Evolutionary conservation across 2,888 invertebrate species (phyloP).

Genomic region (Morpho achilles): DNA sequence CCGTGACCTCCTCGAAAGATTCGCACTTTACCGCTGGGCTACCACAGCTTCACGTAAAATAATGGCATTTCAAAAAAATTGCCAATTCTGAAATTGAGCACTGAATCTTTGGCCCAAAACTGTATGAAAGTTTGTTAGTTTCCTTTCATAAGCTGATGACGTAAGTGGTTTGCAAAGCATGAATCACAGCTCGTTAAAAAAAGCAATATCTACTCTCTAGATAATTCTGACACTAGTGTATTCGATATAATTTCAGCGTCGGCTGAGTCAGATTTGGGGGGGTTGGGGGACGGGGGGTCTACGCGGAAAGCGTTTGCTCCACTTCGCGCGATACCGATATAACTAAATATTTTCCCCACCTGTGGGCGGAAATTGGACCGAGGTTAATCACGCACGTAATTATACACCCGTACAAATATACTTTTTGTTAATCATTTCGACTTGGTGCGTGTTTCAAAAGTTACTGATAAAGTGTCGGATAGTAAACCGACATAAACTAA

Average conservation of each 20-base stretch:
- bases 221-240: slow-evolving; percentile 9
- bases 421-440: no score
- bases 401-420: not conserved
- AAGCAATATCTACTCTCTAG: not conserved
- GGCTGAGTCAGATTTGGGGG: slow-evolving; percentile 46
- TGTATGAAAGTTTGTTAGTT: no score
- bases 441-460: no score
- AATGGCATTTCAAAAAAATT: no score
- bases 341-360: slow-evolving; percentile 71
- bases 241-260: slow-evolving; percentile 39
- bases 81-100: no score
- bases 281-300: slow-evolving; percentile 30
- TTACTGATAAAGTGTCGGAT: no score
- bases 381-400: slow-evolving; percentile 34
- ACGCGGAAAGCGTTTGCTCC: slow-evolving; percentile 65
- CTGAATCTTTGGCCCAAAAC: no score
- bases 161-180: not conserved
- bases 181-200: not conserved
- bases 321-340: slow-evolving; percentile 70
- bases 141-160: not conserved
- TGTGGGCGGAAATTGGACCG: slow-evolving; percentile 53
- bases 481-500: no score
- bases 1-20: no score
- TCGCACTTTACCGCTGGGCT: no score
- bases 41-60: no score